Percentiles rank a stretch among this genome's conserved stretches.
Evolutionary conservation across 2,797 vertebrate species (phyloP).

Genomic region (Loris lydekkerianus): DNA sequence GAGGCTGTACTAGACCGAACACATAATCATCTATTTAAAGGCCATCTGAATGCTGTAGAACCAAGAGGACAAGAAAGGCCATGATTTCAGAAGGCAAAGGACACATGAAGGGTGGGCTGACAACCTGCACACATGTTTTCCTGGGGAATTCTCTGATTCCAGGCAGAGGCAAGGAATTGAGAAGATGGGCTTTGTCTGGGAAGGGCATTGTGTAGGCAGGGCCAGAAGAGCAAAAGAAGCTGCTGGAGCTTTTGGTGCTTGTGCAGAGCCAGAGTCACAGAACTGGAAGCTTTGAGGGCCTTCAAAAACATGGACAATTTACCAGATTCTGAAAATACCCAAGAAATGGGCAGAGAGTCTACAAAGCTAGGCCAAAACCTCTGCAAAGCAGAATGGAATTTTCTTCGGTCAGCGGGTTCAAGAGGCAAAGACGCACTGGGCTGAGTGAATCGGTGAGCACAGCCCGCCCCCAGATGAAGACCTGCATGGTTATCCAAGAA

Average conservation of each 20-base stretch:
- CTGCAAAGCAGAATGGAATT: background rate
- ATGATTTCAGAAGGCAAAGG: too few species aligned
- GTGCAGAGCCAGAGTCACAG: background rate
- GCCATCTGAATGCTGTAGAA: background rate
- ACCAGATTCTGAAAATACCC: background rate
- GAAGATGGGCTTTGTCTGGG: accelerated
- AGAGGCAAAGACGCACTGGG: background rate
- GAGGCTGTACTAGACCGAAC: too few species aligned
- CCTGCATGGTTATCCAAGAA: background rate
- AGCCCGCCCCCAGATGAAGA: background rate
- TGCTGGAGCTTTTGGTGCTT: background rate
- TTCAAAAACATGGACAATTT: accelerated
- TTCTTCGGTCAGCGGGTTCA: background rate
- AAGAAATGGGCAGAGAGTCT: too few species aligned
- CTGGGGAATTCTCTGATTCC: accelerated
- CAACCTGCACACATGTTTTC: accelerated
- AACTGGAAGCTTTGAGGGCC: background rate
- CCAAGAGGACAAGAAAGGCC: background rate
- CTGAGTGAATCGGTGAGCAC: background rate
- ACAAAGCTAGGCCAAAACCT: too few species aligned
- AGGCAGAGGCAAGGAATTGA: background rate
- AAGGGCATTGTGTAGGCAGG: background rate
- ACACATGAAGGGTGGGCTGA: accelerated
- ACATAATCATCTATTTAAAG: accelerated
- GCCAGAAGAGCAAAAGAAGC: background rate